Evolutionary conservation across 2,113 vertebrate species (phyloP).

Genomic region (Rhabdornis inornatus): DNA sequence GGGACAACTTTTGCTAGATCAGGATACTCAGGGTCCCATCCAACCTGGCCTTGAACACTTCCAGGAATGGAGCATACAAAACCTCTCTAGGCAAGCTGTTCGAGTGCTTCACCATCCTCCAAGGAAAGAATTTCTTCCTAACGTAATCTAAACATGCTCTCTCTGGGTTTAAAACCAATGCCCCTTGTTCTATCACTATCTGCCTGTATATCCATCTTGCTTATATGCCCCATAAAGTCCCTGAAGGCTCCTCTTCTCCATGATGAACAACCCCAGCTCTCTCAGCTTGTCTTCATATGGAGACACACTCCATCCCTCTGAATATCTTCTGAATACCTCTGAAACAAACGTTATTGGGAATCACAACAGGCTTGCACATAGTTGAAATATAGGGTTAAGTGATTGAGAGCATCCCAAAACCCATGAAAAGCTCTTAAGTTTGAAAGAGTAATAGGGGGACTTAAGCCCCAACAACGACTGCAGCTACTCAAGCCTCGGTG

Average conservation of each 20-base stretch:
- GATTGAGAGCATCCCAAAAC: background rate
- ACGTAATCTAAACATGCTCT: background rate
- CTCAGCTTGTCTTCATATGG: too few relatives aligned
- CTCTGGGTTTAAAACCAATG: background rate
- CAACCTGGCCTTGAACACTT: background rate
- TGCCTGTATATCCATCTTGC: too few relatives aligned
- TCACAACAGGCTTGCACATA: rapidly evolving
- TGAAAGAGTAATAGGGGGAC: background rate
- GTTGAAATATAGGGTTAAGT: background rate
- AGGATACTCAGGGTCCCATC: too few relatives aligned
- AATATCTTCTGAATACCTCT: background rate
- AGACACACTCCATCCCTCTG: background rate
- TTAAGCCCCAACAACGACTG: background rate
- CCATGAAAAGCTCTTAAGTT: background rate
- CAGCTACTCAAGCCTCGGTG: background rate
- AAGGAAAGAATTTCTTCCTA: background rate
- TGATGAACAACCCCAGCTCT: background rate
- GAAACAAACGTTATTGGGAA: background rate
- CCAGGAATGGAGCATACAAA: background rate
- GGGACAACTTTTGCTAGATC: background rate
- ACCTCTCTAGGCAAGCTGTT: background rate
- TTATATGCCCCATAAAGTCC: too few relatives aligned
- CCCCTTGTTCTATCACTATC: rapidly evolving
- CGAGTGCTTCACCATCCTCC: background rate
- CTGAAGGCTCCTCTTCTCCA: background rate